A percentile compares a stretch with the other conserved stretches of the same genome.
Evolutionary conservation across 2,113 vertebrate genomes (phyloP).

Genomic region (Bubo bubo): DNA sequence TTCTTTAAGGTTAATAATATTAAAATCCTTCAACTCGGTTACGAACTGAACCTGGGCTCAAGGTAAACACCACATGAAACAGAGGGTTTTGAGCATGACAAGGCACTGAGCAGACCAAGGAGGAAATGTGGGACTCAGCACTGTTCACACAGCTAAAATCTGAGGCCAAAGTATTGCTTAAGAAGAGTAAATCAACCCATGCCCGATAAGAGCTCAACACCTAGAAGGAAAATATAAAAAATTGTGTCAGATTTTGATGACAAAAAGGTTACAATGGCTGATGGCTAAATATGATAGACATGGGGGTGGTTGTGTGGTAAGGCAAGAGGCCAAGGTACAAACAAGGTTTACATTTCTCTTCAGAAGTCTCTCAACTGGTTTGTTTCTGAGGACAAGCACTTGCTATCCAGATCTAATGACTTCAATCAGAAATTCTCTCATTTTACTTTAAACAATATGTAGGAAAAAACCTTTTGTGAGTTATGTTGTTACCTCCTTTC

Average conservation of each 20-base stretch:
- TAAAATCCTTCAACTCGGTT: neutral
- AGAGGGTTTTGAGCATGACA: neutral
- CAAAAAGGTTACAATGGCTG: neutral
- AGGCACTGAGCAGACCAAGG: neutral
- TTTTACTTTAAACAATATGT: neutral
- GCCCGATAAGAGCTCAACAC: neutral
- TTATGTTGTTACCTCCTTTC: neutral
- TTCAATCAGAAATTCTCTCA: neutral
- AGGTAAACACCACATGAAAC: neutral
- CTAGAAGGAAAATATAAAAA: neutral
- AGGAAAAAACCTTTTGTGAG: neutral
- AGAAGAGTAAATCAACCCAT: neutral
- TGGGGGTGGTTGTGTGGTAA: accelerated
- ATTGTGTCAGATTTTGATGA: neutral
- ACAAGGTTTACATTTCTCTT: neutral
- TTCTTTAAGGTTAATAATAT: neutral
- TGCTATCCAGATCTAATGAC: neutral
- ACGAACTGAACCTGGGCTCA: neutral
- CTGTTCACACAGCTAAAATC: neutral
- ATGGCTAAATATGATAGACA: neutral
- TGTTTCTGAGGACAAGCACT: neutral
- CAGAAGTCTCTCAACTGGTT: neutral
- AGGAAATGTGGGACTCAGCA: accelerated
- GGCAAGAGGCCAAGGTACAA: neutral
- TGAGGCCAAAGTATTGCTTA: neutral